A percentile compares a stretch with the other conserved stretches of the same genome.
These are phyloP conservation scores for Tricholaema leucomelas DNA, from an alignment of 2,113 vertebrate genomes.

Conservation along the genomic window DNA sequence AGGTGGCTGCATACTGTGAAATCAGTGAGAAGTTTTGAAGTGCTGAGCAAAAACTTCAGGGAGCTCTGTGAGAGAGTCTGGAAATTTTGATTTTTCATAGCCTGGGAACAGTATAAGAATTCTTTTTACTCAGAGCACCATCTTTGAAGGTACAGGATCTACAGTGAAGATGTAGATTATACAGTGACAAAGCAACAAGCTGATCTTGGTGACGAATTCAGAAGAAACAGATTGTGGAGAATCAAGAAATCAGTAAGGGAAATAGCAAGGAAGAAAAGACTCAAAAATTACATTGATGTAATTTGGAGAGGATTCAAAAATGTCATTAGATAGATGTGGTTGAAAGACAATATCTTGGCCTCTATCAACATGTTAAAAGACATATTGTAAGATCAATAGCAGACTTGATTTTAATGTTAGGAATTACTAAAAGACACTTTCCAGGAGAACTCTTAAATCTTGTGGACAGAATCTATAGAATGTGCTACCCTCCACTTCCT, in stretches of 20 bases:
- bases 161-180: neutral
- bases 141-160: neutral
- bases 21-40: neutral
- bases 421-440: neutral
- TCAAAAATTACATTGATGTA: neutral
- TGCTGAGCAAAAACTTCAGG: neutral
- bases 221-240: neutral
- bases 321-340: neutral
- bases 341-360: neutral
- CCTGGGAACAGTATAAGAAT: neutral
- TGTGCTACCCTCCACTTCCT: neutral
- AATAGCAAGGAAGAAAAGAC: neutral
- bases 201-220: neutral
- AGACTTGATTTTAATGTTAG: neutral
- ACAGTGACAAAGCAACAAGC: neutral
- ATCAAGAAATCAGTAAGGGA: neutral
- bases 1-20: neutral
- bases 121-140: neutral
- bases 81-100: neutral
- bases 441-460: neutral
- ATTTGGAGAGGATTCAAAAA: neutral
- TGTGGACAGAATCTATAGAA: neutral
- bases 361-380: neutral
- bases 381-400: neutral
- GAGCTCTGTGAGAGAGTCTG: neutral